Evolutionary conservation across 2,888 invertebrate genomes (phyloP), one percentile per base, ranked within the genome.

Genomic region (Agrilus biguttatus): DNA sequence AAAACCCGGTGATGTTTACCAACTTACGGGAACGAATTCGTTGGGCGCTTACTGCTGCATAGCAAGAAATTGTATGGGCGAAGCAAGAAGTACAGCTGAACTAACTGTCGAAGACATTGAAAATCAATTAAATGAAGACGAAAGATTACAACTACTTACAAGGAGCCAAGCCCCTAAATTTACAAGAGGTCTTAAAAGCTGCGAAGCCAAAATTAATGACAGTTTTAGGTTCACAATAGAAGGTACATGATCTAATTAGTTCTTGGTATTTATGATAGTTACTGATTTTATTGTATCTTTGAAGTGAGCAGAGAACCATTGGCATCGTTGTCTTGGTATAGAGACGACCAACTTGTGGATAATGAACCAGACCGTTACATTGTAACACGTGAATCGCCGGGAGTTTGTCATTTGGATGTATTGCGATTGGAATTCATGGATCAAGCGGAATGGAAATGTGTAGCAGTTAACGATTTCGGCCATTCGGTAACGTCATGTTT

Each of bases 361-460:
- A 74, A 70, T 47, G 69, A 72, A 47, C 63, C 64, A 10, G 76
- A 77, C n/a, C 78, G 80, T 39, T 88, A 84, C 58, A 73, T 74
- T 49, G 71, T 79, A 36, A 72, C 69, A 41, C 74, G 74, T 42
- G 86, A 86, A 58, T 77, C 79, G 19, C 70, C 78, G 36, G 87
- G 87, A 14, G 69, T 73, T 13, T 86, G 80, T 61, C 76, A 77
- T 58, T 69, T 91, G 48, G 80, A 84, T 55, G 77, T 90, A 34
- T 72, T 73, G 42, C 73, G 74, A 45, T 71, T 89, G 1, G 87
- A 89, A 63, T 79, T 89, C 55, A 71, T 80, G 45, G 90, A 91
- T 60, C 88, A 89, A 66, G 88, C 88, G 0, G 89, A 90, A 59
- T 91, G 90, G 90, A 90, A 89, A 62, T 90, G 89, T 60, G 81